Evolutionary conservation across 2,888 invertebrate genomes (phyloP).

Genomic region (Archips crataeganus): DNA sequence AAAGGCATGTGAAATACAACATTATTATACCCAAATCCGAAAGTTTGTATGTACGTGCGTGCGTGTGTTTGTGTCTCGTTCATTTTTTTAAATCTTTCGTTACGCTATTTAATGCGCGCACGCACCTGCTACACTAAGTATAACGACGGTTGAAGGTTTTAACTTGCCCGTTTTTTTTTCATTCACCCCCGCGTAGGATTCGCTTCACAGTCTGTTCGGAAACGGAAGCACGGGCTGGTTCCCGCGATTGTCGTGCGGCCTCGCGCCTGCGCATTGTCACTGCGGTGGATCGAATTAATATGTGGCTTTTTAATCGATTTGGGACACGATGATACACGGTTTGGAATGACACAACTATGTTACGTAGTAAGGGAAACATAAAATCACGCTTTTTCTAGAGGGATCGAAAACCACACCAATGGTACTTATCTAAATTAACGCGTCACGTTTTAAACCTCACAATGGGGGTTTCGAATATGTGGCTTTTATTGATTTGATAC

Average conservation of each 20-base stretch:
- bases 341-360: neutral
- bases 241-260: constrained; percentile 65
- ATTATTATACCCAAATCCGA: neutral
- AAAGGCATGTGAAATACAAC: neutral
- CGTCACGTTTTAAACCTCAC: no score
- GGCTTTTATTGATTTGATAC: no score
- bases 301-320: constrained; percentile 23
- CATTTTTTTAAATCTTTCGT: no score
- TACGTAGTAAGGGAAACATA: neutral
- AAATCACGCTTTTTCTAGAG: neutral
- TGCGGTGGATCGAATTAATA: constrained; percentile 40
- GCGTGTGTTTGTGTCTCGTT: no score
- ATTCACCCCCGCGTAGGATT: constrained; percentile 2
- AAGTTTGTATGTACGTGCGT: no score
- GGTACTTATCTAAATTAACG: no score
- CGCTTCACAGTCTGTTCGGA: constrained; percentile 56
- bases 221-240: constrained; percentile 77
- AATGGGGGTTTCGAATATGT: no score
- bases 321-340: constrained; percentile 3
- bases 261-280: constrained; percentile 55
- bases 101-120: no score
- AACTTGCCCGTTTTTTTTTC: neutral
- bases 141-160: neutral
- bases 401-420: no score
- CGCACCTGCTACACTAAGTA: neutral